Base-by-base conservation (phyloP, 2,113 vertebrate species). In the Ariopsis seemanni region DNA sequence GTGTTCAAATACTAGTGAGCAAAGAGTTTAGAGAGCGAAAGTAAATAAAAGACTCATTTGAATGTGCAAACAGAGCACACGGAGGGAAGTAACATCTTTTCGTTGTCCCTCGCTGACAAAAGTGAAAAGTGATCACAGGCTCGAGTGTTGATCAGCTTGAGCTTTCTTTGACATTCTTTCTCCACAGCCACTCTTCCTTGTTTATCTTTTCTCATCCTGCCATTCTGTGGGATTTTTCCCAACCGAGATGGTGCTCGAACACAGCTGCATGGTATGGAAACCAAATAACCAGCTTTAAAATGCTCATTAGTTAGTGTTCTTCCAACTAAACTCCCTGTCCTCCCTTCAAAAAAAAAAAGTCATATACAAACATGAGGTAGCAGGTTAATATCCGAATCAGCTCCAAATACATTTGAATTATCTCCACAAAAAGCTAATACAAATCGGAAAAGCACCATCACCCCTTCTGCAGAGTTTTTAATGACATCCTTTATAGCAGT, bases 1-100 rank as follows among this genome's bases (percentile, higher is more conserved):
- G 94, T 95, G 94, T 95, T 93, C 93, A 95, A 95, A 95, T 94
- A 95, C 92, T 85, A 92, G 90, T 91, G 91, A 90, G 92, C 93
- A 93, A 94, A 93, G 92, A 92, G 90, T 90, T 91, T 91, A 92
- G 94, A 94, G 92, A 93, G 89, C 88, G 90, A 74, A 84, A 89
- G 91, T 92, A 93, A 94, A 94, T 93, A 94, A 90, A 93, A 92
- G 90, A 90, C 91, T 91, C 86, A 91, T 94, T 94, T 95, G 92
- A 94, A 94, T 93, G 88, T 89, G 72, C 79, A 90, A 93, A 92
- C 91, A 92, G 91, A 91, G 69, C 86, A 80, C 71, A 87, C 87
- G 80, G 55, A 82, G 82, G 0, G 4, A 65, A 63, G 60, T 83
- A 85, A 88, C 85, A 85, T 86, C 84, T 86, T 69, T 27, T 71